Percentiles rank a stretch among this genome's conserved stretches.
These are phyloP conservation scores for Salminus brasiliensis DNA, from an alignment of 2,113 vertebrate genomes.

Conservation along the genomic window DNA sequence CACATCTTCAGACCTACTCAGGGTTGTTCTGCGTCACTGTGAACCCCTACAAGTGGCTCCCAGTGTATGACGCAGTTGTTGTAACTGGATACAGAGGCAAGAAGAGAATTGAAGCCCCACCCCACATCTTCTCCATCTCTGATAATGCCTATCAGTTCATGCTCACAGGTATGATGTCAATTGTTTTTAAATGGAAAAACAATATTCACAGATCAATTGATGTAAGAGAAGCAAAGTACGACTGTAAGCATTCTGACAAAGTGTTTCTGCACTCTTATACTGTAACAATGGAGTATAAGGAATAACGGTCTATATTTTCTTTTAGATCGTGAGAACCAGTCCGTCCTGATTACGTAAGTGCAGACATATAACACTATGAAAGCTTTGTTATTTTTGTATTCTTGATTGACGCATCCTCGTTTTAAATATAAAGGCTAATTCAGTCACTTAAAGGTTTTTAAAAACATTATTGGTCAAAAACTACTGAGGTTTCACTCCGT, in stretches of 20 bases:
- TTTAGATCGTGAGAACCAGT: constrained; percentile 80
- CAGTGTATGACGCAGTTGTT: constrained; percentile 75
- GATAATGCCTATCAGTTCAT: constrained; percentile 76
- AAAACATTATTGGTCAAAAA: no score
- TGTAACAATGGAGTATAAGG: no score
- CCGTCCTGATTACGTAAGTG: constrained; percentile 85
- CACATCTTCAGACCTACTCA: constrained; percentile 79
- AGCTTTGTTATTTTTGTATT: no score
- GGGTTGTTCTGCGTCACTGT: constrained; percentile 85
- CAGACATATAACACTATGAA: not conserved
- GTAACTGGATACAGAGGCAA: constrained; percentile 70
- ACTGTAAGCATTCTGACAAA: no score
- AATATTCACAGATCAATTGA: no score
- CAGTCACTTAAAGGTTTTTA: no score
- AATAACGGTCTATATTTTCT: no score
- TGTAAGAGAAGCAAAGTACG: no score
- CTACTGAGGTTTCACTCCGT: no score
- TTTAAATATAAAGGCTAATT: no score
- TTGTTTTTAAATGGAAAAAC: not conserved
- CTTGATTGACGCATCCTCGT: no score
- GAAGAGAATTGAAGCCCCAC: constrained; percentile 73
- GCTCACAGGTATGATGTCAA: constrained; percentile 66
- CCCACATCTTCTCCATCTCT: constrained; percentile 76
- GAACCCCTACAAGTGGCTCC: constrained; percentile 86
- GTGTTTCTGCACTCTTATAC: no score